Conservation (phyloP, 1,140 invertebrate genomes). For the Papilio dardanus region DNA sequence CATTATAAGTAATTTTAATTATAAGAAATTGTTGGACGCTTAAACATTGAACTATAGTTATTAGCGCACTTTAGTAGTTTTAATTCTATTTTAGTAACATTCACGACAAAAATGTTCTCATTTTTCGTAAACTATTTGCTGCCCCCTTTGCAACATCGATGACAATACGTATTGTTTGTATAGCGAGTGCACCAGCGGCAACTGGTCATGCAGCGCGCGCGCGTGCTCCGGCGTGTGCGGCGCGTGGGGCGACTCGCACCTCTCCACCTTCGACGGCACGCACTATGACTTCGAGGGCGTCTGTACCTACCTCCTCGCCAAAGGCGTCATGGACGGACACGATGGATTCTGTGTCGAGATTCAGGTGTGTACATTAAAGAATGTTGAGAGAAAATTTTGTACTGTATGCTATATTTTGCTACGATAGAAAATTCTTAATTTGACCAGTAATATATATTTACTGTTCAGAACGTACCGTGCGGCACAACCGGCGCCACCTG, state of each 20-base stretch:
- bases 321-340: slow-evolving; percentile 84
- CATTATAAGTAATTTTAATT: not conserved
- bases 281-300: slow-evolving; percentile 93
- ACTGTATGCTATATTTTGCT: too few relatives aligned
- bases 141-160: too few relatives aligned
- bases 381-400: too few relatives aligned
- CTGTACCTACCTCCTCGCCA: slow-evolving; percentile 93
- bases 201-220: slow-evolving; percentile 87
- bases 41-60: too few relatives aligned
- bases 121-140: too few relatives aligned
- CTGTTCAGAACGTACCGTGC: slow-evolving; percentile 90
- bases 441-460: too few relatives aligned
- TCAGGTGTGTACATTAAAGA: slow-evolving; percentile 83
- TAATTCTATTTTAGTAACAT: too few relatives aligned
- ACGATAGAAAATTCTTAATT: too few relatives aligned
- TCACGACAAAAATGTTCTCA: too few relatives aligned
- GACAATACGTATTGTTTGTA: not conserved
- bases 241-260: slow-evolving; percentile 94
- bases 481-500: slow-evolving; percentile 93
- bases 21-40: too few relatives aligned
- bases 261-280: slow-evolving; percentile 93
- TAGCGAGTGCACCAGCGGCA: slow-evolving; percentile 86
- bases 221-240: slow-evolving; percentile 88
- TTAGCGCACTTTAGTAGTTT: too few relatives aligned
- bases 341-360: slow-evolving; percentile 88